phyloP scores from a whole-genome alignment of 2,797 vertebrate genomes.

The Hippocampus kuda region DNA sequence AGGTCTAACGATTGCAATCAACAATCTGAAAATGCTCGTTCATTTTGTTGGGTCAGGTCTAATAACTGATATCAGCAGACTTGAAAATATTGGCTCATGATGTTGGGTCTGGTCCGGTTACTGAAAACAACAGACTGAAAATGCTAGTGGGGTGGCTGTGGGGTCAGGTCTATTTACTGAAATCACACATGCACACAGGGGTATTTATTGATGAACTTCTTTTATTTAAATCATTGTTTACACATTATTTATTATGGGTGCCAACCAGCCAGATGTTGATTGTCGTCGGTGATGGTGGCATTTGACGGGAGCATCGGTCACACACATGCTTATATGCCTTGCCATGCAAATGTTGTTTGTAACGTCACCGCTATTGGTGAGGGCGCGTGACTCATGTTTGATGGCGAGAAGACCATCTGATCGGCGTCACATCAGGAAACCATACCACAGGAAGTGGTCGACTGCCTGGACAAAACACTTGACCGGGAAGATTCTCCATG shows the following conservation, averaged over 20 bases:
- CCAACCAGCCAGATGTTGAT: slow-evolving; percentile 4
- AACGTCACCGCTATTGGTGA: not conserved
- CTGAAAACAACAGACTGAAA: slow-evolving; percentile 15
- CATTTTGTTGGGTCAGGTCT: not conserved
- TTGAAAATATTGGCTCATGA: not conserved
- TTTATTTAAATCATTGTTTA: slow-evolving; percentile 8
- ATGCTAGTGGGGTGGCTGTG: not conserved
- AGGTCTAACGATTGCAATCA: not conserved
- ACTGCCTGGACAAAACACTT: not conserved
- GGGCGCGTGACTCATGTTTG: not conserved
- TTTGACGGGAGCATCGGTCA: slow-evolving; percentile 1
- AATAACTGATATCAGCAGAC: slow-evolving; percentile 11
- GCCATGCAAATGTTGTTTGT: not conserved
- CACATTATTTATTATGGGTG: slow-evolving; percentile 6
- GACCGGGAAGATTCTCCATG: slow-evolving; percentile 23
- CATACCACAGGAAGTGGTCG: not conserved
- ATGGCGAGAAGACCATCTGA: not conserved
- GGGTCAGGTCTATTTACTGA: slow-evolving; percentile 40
- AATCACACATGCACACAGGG: slow-evolving; percentile 10
- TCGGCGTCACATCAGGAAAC: not conserved
- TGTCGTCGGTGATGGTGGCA: not conserved
- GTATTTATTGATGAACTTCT: slow-evolving; percentile 8
- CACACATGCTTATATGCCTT: slow-evolving; percentile 1
- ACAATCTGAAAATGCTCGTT: not conserved
- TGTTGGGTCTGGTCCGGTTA: not conserved